Evolutionary conservation across 2,888 invertebrate genomes (phyloP).

Genomic region (Acheta domesticus): DNA sequence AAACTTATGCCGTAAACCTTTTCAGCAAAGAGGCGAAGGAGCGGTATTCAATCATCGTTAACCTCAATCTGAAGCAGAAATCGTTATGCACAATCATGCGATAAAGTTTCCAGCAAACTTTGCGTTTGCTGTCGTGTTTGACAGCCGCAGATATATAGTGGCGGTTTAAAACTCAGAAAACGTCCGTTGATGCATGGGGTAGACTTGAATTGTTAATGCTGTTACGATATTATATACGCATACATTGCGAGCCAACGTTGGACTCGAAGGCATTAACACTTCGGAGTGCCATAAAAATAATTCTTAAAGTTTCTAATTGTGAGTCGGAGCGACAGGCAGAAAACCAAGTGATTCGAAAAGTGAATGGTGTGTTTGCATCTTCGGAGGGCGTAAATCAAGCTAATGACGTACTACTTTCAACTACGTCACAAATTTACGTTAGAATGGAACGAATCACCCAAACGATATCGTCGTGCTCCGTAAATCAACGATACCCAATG

Average conservation of each 20-base stretch:
- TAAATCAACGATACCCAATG: too few relatives aligned
- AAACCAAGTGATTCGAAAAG: not conserved
- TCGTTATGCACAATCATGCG: constrained; percentile 9
- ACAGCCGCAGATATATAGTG: not conserved
- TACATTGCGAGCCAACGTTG: not conserved
- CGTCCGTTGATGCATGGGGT: not conserved
- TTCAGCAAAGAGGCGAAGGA: not conserved
- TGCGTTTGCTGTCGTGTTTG: not conserved
- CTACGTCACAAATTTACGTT: too few relatives aligned
- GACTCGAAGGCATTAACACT: not conserved
- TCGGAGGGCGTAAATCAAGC: too few relatives aligned
- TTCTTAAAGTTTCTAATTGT: constrained; percentile 18
- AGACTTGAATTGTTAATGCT: not conserved
- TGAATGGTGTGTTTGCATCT: not conserved
- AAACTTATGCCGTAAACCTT: not conserved
- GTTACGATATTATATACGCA: constrained; percentile 2
- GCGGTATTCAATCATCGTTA: constrained; percentile 1
- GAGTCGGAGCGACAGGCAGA: not conserved
- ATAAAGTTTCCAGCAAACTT: not conserved
- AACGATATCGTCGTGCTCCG: too few relatives aligned
- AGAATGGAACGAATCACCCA: too few relatives aligned
- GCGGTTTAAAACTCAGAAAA: constrained; percentile 6
- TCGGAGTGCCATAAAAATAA: not conserved
- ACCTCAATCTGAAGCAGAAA: not conserved
- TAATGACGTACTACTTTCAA: too few relatives aligned